phyloP scores from a whole-genome alignment of 2,113 vertebrate species.

The Microtus pennsylvanicus region DNA sequence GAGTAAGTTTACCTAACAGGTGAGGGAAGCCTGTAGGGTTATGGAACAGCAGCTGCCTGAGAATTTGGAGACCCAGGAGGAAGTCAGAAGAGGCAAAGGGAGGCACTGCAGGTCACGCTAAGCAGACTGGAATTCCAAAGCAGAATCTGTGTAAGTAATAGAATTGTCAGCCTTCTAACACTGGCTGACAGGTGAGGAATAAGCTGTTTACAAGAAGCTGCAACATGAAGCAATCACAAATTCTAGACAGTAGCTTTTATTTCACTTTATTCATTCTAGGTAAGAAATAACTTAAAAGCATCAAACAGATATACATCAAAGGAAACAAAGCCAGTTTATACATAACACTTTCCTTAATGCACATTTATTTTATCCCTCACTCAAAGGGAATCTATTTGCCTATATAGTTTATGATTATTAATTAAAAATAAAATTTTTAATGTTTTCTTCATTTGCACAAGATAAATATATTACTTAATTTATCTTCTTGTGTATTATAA shows the following conservation, averaged over 20 bases:
- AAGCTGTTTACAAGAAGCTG: background rate
- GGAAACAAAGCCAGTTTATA: background rate
- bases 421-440: background rate
- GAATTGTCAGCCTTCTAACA: background rate
- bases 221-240: background rate
- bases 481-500: background rate
- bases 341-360: background rate
- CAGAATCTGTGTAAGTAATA: background rate
- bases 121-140: background rate
- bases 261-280: background rate
- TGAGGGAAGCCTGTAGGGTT: background rate
- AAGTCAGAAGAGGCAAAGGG: background rate
- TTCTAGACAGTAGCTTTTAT: background rate
- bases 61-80: background rate
- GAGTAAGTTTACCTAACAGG: background rate
- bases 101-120: background rate
- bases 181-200: background rate
- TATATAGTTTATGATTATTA: background rate
- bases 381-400: background rate
- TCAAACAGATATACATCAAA: background rate
- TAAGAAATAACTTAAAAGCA: background rate
- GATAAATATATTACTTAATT: background rate
- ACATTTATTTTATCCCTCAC: background rate
- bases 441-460: constrained; percentile 12
- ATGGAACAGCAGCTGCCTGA: background rate